phyloP scores from a whole-genome alignment of 2,888 invertebrate genomes.

The Temnothorax unifasciatus region DNA sequence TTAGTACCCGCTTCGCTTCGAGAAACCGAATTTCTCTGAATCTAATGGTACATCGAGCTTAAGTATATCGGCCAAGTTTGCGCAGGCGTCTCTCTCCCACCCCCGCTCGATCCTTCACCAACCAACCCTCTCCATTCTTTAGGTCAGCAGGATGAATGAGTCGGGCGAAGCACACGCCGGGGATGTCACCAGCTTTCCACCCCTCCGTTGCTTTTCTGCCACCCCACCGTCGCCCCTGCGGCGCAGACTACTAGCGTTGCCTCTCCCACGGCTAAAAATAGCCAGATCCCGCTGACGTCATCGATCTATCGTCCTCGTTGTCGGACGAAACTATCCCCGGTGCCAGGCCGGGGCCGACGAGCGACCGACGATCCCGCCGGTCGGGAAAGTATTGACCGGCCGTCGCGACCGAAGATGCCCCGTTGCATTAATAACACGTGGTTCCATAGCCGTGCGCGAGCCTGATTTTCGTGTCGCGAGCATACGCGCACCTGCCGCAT shows the following conservation, averaged over 20 bases:
- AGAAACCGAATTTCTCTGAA: slow-evolving; percentile 49
- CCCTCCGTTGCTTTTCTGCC: slow-evolving; percentile 28
- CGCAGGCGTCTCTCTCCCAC: slow-evolving; percentile 49
- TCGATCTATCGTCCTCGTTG: slow-evolving; percentile 74
- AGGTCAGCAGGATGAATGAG: slow-evolving; percentile 78
- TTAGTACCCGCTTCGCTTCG: slow-evolving; percentile 10
- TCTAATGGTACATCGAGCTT: slow-evolving; percentile 51
- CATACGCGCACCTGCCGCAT: neutral
- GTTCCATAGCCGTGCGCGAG: slow-evolving; percentile 19
- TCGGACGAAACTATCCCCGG: slow-evolving; percentile 71
- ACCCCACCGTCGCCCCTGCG: slow-evolving; percentile 20
- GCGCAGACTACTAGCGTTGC: slow-evolving; percentile 65
- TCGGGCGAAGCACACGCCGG: slow-evolving; percentile 72
- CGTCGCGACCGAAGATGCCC: slow-evolving; percentile 53
- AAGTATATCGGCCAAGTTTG: slow-evolving; percentile 35
- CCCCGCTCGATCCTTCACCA: neutral
- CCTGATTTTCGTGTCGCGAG: slow-evolving; percentile 30
- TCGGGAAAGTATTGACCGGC: slow-evolving; percentile 63
- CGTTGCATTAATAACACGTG: slow-evolving; percentile 71
- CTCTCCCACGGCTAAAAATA: slow-evolving; percentile 77
- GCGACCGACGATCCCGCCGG: slow-evolving; percentile 56
- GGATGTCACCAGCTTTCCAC: slow-evolving; percentile 69
- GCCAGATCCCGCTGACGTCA: slow-evolving; percentile 79
- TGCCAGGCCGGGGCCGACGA: slow-evolving; percentile 42
- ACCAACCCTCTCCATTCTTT: slow-evolving; percentile 61